Conservation (phyloP, 2,113 vertebrate genomes). For the Anarhynchus alexandrinus region DNA sequence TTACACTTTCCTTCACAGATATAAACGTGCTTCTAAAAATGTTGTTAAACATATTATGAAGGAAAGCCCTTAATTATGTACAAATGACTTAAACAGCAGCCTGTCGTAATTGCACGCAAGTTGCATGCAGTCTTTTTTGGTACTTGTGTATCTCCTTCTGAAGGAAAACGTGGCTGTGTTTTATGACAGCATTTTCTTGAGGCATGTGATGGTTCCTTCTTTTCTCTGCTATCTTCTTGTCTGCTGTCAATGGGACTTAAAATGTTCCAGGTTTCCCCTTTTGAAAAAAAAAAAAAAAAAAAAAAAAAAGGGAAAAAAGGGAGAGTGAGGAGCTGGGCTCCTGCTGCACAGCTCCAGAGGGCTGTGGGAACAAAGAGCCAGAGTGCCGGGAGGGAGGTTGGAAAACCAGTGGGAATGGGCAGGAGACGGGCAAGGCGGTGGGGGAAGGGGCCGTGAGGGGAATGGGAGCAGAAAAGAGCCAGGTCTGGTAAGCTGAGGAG, state of each 20-base stretch:
- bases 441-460: not conserved
- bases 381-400: not conserved
- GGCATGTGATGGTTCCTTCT: not conserved
- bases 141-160: not conserved
- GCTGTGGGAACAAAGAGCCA: slow-evolving; percentile 9
- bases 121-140: not conserved
- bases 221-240: not conserved
- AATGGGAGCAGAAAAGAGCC: not conserved
- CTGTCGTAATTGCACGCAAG: not conserved
- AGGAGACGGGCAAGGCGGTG: not conserved
- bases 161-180: not conserved
- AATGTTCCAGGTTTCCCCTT: not conserved
- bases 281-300: not conserved
- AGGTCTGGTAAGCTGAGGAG: not conserved
- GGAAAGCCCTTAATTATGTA: not conserved
- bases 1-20: not conserved
- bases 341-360: not conserved
- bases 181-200: not conserved
- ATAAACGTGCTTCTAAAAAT: not conserved
- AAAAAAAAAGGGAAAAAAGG: not conserved
- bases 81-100: not conserved
- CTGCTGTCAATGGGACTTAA: not conserved
- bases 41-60: not conserved
- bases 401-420: not conserved
- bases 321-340: not conserved